Base-by-base conservation (phyloP, 53 echinoderm and acorn worm genomes). In the Echinarachnius parma region DNA sequence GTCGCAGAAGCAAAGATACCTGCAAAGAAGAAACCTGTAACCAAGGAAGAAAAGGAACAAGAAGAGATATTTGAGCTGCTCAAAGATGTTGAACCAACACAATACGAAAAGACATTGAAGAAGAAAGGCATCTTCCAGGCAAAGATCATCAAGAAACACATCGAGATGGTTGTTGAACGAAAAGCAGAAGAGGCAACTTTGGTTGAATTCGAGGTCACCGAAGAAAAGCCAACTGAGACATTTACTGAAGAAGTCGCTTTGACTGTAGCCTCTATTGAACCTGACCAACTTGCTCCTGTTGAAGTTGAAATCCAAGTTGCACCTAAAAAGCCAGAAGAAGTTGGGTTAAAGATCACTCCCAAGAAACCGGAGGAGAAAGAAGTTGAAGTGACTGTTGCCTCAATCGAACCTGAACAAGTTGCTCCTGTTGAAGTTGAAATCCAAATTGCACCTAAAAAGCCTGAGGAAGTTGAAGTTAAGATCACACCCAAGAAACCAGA, bases 1-100 rank as follows among this genome's bases (percentile, higher is more conserved):
- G 18, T 13, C 11, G 14, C 19, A 11, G 58, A 58, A 26, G 29
- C 27, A 25, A 24, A 58, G 29, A 28, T 58, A 4, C 58, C 58
- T 5, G 58, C 22, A 26, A 28, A 58, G 16, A 50, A 50, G 52
- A 24, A 16, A 58, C 27, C 58, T 5, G 26, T 58, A 5, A 34
- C 22, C 42, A 62, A 62, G 25, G 36, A 62, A 46, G 64, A 64
- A 46, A 11, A 75, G 24, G 77, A 59, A 18, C 75, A 86, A 26
- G 74, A 78, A 37, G 71, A 87, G 62, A 72, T 87, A 45, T 77
- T 60, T 78, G 82, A 87, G 44, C 59, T 87, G 31, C 62, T 87
- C 9, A 87, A 87, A 45, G 87, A 87, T 46, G 87, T 65, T 34
- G 35, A 82, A 32, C 75, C 80, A 16, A 61, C 50, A 31, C 33